These are phyloP conservation scores for Rhabditoides inermis DNA, from an alignment of 2,888 invertebrate species.

Conservation along the genomic window DNA sequence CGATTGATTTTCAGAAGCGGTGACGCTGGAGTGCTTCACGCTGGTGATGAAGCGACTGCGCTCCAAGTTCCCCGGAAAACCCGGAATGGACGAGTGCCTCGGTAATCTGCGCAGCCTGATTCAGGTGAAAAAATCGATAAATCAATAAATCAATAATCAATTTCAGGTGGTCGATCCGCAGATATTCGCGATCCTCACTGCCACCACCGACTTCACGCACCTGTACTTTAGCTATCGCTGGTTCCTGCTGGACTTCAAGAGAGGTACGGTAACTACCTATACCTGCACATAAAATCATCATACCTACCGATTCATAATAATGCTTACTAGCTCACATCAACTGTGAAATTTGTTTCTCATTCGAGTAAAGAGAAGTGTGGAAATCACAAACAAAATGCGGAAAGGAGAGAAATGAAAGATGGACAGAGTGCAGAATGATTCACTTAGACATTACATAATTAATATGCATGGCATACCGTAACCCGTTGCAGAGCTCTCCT, in stretches of 20 bases:
- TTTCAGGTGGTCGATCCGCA: conserved; percentile 52
- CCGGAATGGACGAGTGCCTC: conserved; percentile 89
- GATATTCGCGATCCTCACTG: conserved; percentile 62
- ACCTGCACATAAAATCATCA: neutral
- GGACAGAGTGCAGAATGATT: too few relatives aligned
- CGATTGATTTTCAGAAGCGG: conserved; percentile 62
- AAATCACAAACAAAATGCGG: too few relatives aligned
- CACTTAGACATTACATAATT: too few relatives aligned
- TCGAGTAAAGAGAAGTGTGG: too few relatives aligned
- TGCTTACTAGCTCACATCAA: too few relatives aligned
- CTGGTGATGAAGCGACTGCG: conserved; percentile 81
- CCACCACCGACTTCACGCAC: conserved; percentile 88
- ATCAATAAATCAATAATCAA: conserved; percentile 1
- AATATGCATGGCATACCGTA: too few relatives aligned
- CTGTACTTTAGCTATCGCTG: conserved; percentile 95
- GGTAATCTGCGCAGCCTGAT: conserved; percentile 75
- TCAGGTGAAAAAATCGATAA: conserved; percentile 54
- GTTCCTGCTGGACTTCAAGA: conserved; percentile 89
- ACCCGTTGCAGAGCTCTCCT: conserved; percentile 69
- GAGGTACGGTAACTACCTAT: conserved; percentile 58
- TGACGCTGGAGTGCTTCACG: conserved; percentile 82
- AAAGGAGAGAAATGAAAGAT: too few relatives aligned
- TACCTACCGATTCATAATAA: too few relatives aligned
- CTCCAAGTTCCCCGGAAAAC: conserved; percentile 80
- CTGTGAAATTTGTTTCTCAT: too few relatives aligned